phyloP scores from a whole-genome alignment of 1,140 invertebrate genomes.

The Calliopsis andreniformis region DNA sequence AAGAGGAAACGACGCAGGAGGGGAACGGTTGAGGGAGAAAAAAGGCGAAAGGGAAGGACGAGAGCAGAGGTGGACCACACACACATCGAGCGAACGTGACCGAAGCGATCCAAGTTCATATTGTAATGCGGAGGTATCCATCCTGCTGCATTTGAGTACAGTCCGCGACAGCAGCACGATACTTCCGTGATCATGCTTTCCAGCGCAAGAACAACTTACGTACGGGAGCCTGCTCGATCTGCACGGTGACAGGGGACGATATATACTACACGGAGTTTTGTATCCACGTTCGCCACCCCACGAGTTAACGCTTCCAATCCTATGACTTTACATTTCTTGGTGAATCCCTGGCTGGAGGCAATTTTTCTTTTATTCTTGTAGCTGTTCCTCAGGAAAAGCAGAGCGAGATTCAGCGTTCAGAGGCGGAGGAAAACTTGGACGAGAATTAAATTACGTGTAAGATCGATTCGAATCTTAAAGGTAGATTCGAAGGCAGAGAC shows the following conservation, averaged over 20 bases:
- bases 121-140: constrained; percentile 79
- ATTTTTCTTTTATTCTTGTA: too few species aligned
- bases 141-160: constrained; percentile 77
- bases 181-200: constrained; percentile 58
- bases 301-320: not conserved
- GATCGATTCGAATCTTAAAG: not conserved
- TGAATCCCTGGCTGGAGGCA: too few species aligned
- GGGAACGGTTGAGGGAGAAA: constrained; percentile 22
- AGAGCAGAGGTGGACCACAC: constrained; percentile 76
- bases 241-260: constrained; percentile 23
- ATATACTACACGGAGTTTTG: constrained; percentile 27
- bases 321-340: too few species aligned
- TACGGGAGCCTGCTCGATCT: constrained; percentile 37
- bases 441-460: not conserved
- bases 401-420: constrained; percentile 20
- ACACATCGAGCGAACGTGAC: constrained; percentile 79
- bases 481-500: constrained; percentile 3
- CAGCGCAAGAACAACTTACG: constrained; percentile 47
- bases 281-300: not conserved
- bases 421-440: constrained; percentile 31
- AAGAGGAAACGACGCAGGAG: constrained; percentile 41
- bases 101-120: constrained; percentile 78
- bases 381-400: constrained; percentile 11
- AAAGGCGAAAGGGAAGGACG: constrained; percentile 38
- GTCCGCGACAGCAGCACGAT: constrained; percentile 69